These are phyloP conservation scores for Idaea straminata DNA, from an alignment of 2,888 invertebrate genomes.

Conservation along the genomic window DNA sequence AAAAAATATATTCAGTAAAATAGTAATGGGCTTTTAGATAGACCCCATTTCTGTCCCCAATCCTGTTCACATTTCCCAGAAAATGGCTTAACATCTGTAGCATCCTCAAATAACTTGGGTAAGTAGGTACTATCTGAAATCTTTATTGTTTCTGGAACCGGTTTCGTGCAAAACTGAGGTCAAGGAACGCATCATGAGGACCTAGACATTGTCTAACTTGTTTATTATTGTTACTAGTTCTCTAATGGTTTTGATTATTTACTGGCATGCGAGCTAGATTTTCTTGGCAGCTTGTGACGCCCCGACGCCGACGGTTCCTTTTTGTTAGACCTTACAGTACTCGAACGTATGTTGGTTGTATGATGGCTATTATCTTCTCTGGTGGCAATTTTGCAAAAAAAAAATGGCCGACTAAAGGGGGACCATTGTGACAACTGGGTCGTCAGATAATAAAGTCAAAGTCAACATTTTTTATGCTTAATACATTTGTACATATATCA, in stretches of 20 bases:
- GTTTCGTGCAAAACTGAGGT: constrained; percentile 12
- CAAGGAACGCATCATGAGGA: constrained; percentile 17
- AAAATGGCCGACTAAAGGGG: too few relatives aligned
- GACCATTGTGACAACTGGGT: too few relatives aligned
- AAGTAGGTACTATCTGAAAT: constrained; percentile 1
- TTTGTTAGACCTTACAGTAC: background rate
- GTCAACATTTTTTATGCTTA: too few relatives aligned
- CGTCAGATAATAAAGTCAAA: too few relatives aligned
- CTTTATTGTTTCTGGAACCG: constrained; percentile 10
- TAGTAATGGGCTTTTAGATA: background rate
- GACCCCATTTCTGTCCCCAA: background rate
- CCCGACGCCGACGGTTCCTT: background rate
- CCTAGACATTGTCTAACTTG: constrained; percentile 16
- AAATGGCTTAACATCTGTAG: background rate
- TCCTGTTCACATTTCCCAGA: background rate
- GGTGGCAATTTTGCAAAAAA: too few relatives aligned
- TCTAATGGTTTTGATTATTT: background rate
- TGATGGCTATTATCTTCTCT: background rate
- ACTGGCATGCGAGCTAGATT: background rate
- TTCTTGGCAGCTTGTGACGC: background rate
- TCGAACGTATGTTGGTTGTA: background rate
- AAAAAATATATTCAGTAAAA: background rate
- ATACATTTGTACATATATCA: too few relatives aligned
- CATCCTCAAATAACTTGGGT: background rate
- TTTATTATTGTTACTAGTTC: constrained; percentile 5